Evolutionary conservation across 2,797 vertebrate genomes (phyloP).

Genomic region (Sitta carolinensis): DNA sequence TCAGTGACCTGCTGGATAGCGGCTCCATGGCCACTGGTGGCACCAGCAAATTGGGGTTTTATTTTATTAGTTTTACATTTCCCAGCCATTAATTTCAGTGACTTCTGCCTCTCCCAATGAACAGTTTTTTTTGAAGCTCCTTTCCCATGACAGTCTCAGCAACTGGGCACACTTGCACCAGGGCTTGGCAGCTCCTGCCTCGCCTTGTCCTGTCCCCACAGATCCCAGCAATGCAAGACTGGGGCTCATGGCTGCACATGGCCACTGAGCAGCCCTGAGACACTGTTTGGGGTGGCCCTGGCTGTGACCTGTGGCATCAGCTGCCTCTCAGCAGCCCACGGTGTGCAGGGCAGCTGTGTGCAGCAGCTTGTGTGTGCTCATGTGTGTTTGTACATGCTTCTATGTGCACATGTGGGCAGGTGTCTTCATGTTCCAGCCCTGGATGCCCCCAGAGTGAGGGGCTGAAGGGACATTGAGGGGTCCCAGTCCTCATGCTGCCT

Average conservation of each 20-base stretch:
- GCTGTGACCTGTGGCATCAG: background rate
- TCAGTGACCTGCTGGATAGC: background rate
- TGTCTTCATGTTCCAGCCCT: background rate
- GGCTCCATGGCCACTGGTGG: background rate
- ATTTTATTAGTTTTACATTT: constrained; percentile 40
- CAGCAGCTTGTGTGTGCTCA: background rate
- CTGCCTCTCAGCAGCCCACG: background rate
- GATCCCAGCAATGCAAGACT: accelerated
- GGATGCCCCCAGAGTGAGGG: background rate
- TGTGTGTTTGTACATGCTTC: accelerated
- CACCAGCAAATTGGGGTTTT: background rate
- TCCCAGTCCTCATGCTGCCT: background rate
- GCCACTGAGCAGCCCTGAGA: background rate
- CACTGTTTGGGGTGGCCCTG: background rate
- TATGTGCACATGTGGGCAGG: accelerated
- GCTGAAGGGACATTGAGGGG: background rate
- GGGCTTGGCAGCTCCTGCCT: background rate
- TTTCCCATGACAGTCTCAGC: background rate
- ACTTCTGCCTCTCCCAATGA: background rate
- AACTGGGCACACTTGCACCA: accelerated
- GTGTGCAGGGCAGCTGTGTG: background rate
- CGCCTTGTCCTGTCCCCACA: background rate
- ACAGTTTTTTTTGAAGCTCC: background rate
- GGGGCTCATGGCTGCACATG: accelerated
- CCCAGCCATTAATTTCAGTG: constrained; percentile 34